Base-by-base conservation (phyloP, 2,797 vertebrate genomes). In the Danionella dracula region DNA sequence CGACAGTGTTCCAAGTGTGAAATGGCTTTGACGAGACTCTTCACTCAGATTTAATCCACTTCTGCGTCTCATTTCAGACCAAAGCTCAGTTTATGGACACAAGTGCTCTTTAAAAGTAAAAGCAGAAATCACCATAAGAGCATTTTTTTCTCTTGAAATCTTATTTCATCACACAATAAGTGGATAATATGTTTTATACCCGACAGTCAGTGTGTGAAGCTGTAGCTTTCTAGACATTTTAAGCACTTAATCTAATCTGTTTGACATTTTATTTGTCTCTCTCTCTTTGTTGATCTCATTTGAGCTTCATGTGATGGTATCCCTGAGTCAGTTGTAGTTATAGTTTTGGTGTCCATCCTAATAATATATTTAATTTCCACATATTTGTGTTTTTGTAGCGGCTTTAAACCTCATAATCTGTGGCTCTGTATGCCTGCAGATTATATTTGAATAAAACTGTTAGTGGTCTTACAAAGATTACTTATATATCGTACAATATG, bases 291-390 rank as follows among this genome's bases (percentile, higher is more conserved):
- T 61, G 66, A 62, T 68, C 65, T 68, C 71, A 74, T 48, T 71
- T 55, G 58, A 74, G 45, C 65, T 69, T 71, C 57, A 35, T 74
- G 60, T 77, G 68, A 58, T 62, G 61, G 68, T 40, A 71, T 71
- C 60, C 71, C 49, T 71, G 60, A 62, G 51, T 74, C 71, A 71
- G 74, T 65, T 71, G 54, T 75, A n/a, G n/a, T 64, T 68, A 71
- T 76, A 61, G 73, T 65, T 42, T 70, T 38, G 57, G 54, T 73
- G 65, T 69, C n/a, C n/a, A n/a, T n/a, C n/a, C n/a, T n/a, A n/a
- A n/a, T n/a, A n/a, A n/a, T n/a, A n/a, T n/a, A n/a, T n/a, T n/a
- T n/a, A n/a, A n/a, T n/a, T n/a, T n/a, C n/a, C n/a, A 2, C 21
- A 1, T 29, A 4, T 17, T 10, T 17, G 9, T 5, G 29, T 10